A percentile compares a stretch with the other conserved stretches of the same genome.
These are phyloP conservation scores for Litoditis marina DNA, from an alignment of 2,888 invertebrate species.

Conservation along the genomic window DNA sequence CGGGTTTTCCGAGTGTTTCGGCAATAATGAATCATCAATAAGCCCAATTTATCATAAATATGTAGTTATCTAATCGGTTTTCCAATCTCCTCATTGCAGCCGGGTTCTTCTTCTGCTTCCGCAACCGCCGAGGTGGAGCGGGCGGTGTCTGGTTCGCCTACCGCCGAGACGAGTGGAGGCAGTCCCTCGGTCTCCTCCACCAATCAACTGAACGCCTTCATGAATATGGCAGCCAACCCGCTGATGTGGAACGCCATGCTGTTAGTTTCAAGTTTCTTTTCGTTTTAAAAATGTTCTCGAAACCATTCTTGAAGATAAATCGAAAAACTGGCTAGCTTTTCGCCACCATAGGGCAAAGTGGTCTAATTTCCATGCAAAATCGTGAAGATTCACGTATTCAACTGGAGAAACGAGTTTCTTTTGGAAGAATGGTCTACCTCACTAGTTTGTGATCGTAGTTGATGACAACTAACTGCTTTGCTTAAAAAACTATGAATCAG, in stretches of 20 bases:
- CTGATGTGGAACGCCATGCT: slow-evolving; percentile 36
- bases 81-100: slow-evolving; percentile 11
- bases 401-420: no score
- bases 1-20: no score
- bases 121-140: slow-evolving; percentile 16
- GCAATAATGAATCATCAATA: no score
- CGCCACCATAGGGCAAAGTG: slow-evolving; percentile 13
- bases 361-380: no score
- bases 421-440: no score
- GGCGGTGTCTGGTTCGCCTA: slow-evolving; percentile 14
- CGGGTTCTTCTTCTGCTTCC: slow-evolving; percentile 13
- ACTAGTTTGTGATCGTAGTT: no score
- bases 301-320: background rate
- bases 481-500: no score
- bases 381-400: no score
- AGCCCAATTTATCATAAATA: background rate
- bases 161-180: slow-evolving; percentile 13
- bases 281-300: no score
- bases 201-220: slow-evolving; percentile 32
- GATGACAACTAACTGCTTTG: no score
- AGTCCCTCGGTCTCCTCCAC: slow-evolving; percentile 20
- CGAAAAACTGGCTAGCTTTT: background rate
- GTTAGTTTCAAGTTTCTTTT: slow-evolving; percentile 10
- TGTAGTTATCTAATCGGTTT: background rate
- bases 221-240: slow-evolving; percentile 34